Percentiles rank a stretch among this genome's conserved stretches.
These are phyloP conservation scores for Agriopis aurantiaria DNA, from an alignment of 2,888 invertebrate species.

Conservation along the genomic window DNA sequence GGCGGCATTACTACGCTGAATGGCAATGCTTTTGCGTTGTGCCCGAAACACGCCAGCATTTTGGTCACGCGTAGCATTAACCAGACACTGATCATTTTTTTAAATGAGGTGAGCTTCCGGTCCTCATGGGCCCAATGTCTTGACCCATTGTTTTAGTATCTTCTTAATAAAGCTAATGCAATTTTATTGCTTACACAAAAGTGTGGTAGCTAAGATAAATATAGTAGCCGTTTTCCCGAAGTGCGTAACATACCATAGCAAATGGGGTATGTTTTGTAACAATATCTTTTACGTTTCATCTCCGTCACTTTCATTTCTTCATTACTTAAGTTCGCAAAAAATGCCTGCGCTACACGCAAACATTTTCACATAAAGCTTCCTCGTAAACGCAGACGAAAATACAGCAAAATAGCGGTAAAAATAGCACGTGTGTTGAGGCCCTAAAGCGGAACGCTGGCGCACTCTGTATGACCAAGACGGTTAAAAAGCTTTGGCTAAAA, in stretches of 20 bases:
- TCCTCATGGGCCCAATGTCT: no score
- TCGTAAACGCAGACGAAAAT: conserved; percentile 42
- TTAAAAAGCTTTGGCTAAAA: conserved; percentile 2
- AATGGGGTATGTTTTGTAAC: conserved; percentile 30
- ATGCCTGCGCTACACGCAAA: conserved; percentile 33
- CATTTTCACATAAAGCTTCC: conserved; percentile 41
- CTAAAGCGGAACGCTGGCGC: conserved; percentile 51
- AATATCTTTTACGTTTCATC: conserved; percentile 33
- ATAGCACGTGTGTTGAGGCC: conserved; percentile 54
- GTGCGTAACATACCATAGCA: conserved; percentile 18
- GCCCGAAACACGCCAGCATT: no score
- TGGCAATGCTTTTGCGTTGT: no score
- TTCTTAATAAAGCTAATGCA: conserved; percentile 17
- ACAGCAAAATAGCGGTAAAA: conserved; percentile 44
- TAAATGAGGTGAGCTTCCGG: no score
- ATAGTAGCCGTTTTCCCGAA: conserved; percentile 10
- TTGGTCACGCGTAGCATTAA: no score
- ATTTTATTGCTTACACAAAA: conserved; percentile 4
- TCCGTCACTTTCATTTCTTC: conserved; percentile 38
- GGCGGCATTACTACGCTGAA: no score
- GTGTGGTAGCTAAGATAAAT: background rate
- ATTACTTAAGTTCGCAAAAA: conserved; percentile 41
- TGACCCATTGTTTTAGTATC: background rate
- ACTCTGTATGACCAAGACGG: conserved; percentile 20
- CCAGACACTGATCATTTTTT: no score